Percentiles rank a stretch among this genome's conserved stretches.
These are phyloP conservation scores for Coracias cyanogaster DNA, from an alignment of 2,797 vertebrate species.

Conservation along the genomic window DNA sequence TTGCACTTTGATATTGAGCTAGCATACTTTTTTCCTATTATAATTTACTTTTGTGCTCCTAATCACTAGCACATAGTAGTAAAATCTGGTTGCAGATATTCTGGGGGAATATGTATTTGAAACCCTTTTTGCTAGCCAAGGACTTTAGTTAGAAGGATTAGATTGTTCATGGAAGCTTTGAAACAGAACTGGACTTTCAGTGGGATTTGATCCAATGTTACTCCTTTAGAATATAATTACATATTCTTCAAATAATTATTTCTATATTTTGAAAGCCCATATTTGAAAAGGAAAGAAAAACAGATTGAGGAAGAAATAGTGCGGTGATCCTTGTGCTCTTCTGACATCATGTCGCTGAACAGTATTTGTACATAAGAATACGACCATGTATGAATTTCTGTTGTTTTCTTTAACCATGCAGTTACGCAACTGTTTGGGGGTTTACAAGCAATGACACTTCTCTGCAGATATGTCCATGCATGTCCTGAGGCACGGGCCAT, in stretches of 20 bases:
- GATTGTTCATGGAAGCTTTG: background rate
- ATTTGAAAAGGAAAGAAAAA: background rate
- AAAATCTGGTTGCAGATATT: background rate
- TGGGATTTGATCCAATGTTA: background rate
- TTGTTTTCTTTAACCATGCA: background rate
- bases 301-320: background rate
- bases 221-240: background rate
- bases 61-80: background rate
- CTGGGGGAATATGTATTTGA: background rate
- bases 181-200: background rate
- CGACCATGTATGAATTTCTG: background rate
- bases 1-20: background rate
- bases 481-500: background rate
- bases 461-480: background rate
- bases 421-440: constrained; percentile 18
- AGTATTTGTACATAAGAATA: background rate
- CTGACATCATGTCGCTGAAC: fast-evolving
- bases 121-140: background rate
- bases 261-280: background rate
- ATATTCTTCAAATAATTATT: background rate
- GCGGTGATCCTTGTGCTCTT: background rate
- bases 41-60: background rate
- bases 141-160: background rate
- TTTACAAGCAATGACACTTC: constrained; percentile 20
- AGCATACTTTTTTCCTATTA: background rate